Evolutionary conservation across 2,113 vertebrate species (phyloP), one percentile per base, ranked within the genome.

Genomic region (Paralichthys olivaceus): DNA sequence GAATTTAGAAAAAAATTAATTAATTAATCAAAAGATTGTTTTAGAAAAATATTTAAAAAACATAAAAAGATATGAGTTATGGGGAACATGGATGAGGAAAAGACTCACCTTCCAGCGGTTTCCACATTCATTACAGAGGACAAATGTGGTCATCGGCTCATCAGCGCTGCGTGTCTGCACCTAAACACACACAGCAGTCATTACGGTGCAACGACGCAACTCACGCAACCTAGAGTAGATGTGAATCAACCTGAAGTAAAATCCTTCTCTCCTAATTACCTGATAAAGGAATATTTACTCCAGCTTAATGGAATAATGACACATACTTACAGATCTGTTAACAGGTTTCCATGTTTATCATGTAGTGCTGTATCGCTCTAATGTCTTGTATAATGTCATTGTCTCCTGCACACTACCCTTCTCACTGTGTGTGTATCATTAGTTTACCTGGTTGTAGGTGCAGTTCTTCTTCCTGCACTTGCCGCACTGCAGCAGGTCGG

Each of bases 381-480:
- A 40, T 8, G 13, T 13, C 8, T 40, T 8, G 8, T 8, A 13
- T 40, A 13, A 40, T 40, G 37, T 40, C 37, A 40, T 1, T 13
- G 37, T 4, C 28, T 28, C 28, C 28, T 28, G 28, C 28, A 43
- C 37, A 43, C 37, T 43, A 43, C 37, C 37, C 37, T 43, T 43
- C 37, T 43, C 37, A 43, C 15, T 22, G 20, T 53, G 49, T 49
- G 47, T 49, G 47, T 20, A 7, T 19, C 13, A 20, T 49, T 19
- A 22, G 19, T 53, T 53, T n/a, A 93, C 91, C 89, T 95, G 85
- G 29, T 95, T 90, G 77, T 99, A 99, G 0, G 96, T 98, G 85
- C 97, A 99, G 81, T 99, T 99, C 93, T 95, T 99, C 94, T 99
- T 99, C 93, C 84, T 97, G 95, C 98, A 99, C 70, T 98, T 99